Evolutionary conservation across 2,113 vertebrate species (phyloP), one percentile per base, ranked within the genome.

Genomic region (Camelus bactrianus): DNA sequence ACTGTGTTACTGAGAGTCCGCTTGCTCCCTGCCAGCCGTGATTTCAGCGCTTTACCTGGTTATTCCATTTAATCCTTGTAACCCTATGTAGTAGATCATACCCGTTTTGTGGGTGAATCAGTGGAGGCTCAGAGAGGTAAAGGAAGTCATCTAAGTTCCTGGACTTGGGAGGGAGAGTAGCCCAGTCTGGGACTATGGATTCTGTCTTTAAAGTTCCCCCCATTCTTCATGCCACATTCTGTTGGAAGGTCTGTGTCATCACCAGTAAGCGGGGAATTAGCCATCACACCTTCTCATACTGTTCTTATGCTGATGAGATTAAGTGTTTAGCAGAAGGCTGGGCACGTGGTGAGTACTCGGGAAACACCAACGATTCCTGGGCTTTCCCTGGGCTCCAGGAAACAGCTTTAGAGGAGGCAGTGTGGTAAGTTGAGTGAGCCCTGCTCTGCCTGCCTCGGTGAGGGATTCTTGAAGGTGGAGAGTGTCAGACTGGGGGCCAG

Each of bases 271-370:
- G n/a, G n/a, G 72, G 58, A 38, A 11, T 54, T 17, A 0, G 38
- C 22, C 2, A 38, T 4, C 5, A 1, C 35, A 22, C 8, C 28
- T 50, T 89, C 73, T 87, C 15, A 3, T 24, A 2, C 5, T 32
- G 64, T 24, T 3, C n/a, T 56, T 65, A 9, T n/a, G 2, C 16
- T 14, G 42, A 46, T 15, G 20, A 81, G 46, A 62, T 26, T 26
- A 24, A 24, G 38, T 9, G 14, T 48, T 72, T 4, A 35, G 72
- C 42, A n/a, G 6, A 2, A 42, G 19, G 19, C 20, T 48, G 9
- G 64, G 52, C 14, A 6, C 0, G 0, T 17, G 56, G n/a, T 30
- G 50, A 20, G 30, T 12, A 3, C 67, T 54, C 16, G 2, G 70
- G 48, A 77, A 20, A 56, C 12, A 48, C 26, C 26, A 4, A 2